Evolutionary conservation across 2,113 vertebrate species (phyloP).

Genomic region (Oryzias curvinotus): DNA sequence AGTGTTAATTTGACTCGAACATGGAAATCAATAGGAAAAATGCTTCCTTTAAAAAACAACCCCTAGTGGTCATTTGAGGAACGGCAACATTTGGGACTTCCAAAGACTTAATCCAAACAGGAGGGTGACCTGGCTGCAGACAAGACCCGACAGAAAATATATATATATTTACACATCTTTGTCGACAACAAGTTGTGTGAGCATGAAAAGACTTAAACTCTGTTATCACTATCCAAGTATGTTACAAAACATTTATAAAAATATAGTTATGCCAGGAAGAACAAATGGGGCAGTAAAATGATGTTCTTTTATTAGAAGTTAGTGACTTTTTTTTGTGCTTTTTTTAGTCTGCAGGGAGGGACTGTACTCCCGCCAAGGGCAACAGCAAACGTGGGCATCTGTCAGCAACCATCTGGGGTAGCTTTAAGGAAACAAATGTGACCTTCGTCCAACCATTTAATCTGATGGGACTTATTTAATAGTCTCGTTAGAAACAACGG

Average conservation of each 20-base stretch:
- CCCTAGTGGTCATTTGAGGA: too few species aligned
- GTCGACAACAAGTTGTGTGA: not conserved
- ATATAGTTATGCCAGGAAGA: not conserved
- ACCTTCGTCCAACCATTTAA: slow-evolving; percentile 41
- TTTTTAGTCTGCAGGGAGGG: slow-evolving; percentile 39
- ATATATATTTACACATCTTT: not conserved
- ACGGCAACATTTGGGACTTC: too few species aligned
- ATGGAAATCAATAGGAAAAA: too few species aligned
- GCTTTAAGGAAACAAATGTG: slow-evolving; percentile 59
- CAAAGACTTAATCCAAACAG: too few species aligned
- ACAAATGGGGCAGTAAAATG: slow-evolving; percentile 24
- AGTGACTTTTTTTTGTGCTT: slow-evolving; percentile 9
- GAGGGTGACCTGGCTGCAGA: too few species aligned
- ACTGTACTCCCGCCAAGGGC: slow-evolving; percentile 60
- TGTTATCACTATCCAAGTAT: not conserved
- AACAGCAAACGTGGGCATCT: slow-evolving; percentile 69
- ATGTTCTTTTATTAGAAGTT: slow-evolving; percentile 8
- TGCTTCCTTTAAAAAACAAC: too few species aligned
- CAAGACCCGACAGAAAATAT: too few species aligned
- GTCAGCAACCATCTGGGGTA: slow-evolving; percentile 70
- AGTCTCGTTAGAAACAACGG: slow-evolving; percentile 12
- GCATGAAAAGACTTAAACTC: not conserved
- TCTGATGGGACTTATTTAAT: not conserved
- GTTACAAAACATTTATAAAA: too few species aligned
- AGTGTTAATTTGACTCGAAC: too few species aligned